phyloP scores from a whole-genome alignment of 2,797 vertebrate species.

The Enteromius viviparus region DNA sequence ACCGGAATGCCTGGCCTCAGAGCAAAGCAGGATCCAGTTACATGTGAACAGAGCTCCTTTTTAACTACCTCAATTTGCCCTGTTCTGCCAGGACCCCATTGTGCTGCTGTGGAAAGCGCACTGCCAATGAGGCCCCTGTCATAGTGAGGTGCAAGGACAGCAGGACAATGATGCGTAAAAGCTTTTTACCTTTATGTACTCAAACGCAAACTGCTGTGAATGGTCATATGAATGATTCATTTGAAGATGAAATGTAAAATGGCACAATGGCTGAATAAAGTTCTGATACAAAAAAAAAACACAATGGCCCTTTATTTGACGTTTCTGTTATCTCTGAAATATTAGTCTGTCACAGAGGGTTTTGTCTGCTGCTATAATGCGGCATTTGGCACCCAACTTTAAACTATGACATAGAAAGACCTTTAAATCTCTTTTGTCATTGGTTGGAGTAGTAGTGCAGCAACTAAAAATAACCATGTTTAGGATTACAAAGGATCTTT shows the following conservation, averaged over 20 bases:
- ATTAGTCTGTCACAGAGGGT: slow-evolving; percentile 1
- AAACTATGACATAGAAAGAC: background rate
- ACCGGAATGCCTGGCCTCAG: slow-evolving; percentile 76
- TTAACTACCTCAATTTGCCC: slow-evolving; percentile 79
- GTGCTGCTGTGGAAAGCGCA: slow-evolving; percentile 67
- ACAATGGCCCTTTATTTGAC: slow-evolving; percentile 8
- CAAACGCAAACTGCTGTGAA: background rate
- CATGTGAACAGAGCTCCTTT: slow-evolving; percentile 82
- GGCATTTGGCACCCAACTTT: slow-evolving; percentile 27
- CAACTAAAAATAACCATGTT: slow-evolving; percentile 10
- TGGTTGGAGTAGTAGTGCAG: background rate
- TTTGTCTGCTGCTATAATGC: slow-evolving; percentile 4
- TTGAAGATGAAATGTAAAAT: slow-evolving; percentile 15
- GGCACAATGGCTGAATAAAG: slow-evolving; percentile 19
- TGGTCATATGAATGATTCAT: slow-evolving; percentile 9
- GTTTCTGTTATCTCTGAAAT: slow-evolving; percentile 13
- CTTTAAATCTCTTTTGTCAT: slow-evolving; percentile 2
- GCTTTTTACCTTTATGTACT: slow-evolving; percentile 7
- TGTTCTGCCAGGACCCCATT: slow-evolving; percentile 75
- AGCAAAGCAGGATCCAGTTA: slow-evolving; percentile 80
- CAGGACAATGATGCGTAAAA: slow-evolving; percentile 17
- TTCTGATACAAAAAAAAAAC: slow-evolving; percentile 7
- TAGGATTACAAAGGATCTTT: slow-evolving; percentile 14
- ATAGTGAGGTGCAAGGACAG: slow-evolving; percentile 45
- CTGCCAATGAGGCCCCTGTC: slow-evolving; percentile 47